Percentiles rank a stretch among this genome's conserved stretches.
These are phyloP conservation scores for Dissostichus mawsoni DNA, from an alignment of 2,113 vertebrate species.

Conservation along the genomic window DNA sequence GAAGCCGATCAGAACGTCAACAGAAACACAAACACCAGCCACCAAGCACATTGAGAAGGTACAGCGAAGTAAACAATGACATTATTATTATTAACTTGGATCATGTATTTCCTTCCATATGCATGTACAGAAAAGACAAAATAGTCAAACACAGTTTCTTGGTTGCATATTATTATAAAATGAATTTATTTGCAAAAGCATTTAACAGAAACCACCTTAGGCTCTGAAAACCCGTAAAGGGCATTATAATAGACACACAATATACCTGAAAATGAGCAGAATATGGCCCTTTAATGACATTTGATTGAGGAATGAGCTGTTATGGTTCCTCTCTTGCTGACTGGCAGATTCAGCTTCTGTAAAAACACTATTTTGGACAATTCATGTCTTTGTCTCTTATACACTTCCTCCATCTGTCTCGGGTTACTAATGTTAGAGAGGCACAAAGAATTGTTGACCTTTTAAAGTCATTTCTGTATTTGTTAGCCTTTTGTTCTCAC, in stretches of 20 bases:
- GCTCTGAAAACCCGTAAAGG: no score
- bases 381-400: neutral
- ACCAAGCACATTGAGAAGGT: conserved; percentile 82
- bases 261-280: neutral
- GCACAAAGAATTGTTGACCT: neutral
- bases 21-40: conserved; percentile 84
- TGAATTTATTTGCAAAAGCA: neutral
- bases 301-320: no score
- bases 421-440: neutral
- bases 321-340: neutral
- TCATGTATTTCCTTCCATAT: neutral
- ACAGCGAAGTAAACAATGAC: neutral
- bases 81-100: neutral
- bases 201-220: neutral
- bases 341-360: neutral
- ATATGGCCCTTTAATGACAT: no score
- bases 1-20: conserved; percentile 93
- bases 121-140: no score
- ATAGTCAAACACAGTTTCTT: neutral
- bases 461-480: neutral
- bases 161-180: neutral
- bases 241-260: no score
- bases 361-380: neutral
- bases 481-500: neutral
- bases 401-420: neutral